These are phyloP conservation scores for Drosophila prosaltans DNA, from an alignment of 1,140 invertebrate species.

Conservation along the genomic window DNA sequence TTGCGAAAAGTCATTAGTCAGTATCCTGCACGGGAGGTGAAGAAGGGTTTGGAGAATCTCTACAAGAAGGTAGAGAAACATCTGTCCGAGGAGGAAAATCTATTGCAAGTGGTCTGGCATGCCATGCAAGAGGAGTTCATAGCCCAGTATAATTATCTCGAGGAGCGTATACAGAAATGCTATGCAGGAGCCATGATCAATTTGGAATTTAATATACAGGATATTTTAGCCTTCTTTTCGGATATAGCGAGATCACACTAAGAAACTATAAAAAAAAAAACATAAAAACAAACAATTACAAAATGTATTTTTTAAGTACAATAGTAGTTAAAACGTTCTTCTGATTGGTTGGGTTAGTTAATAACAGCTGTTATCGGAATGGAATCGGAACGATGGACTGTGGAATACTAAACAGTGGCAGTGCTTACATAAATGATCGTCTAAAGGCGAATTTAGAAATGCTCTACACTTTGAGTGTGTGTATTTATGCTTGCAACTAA, in stretches of 20 bases:
- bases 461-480: no score
- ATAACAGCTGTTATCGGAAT: no score
- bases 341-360: slow-evolving; percentile 23
- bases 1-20: slow-evolving; percentile 97
- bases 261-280: slow-evolving; percentile 13
- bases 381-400: no score
- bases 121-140: slow-evolving; percentile 99
- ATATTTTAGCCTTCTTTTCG: slow-evolving; percentile 98
- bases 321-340: slow-evolving; percentile 69
- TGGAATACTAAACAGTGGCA: no score
- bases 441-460: no score
- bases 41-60: slow-evolving; percentile 96
- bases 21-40: slow-evolving; percentile 97
- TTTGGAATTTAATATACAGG: slow-evolving; percentile 97
- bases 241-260: slow-evolving; percentile 98
- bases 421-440: no score
- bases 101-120: slow-evolving; percentile 98
- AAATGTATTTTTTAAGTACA: slow-evolving; percentile 65
- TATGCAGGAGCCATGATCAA: slow-evolving; percentile 98
- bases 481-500: no score
- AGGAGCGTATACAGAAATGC: slow-evolving; percentile 96
- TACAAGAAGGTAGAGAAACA: slow-evolving; percentile 99
- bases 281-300: neutral
- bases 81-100: slow-evolving; percentile 96
- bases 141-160: slow-evolving; percentile 96